These are phyloP conservation scores for Morus bassanus DNA, from an alignment of 2,797 vertebrate species.

Conservation along the genomic window DNA sequence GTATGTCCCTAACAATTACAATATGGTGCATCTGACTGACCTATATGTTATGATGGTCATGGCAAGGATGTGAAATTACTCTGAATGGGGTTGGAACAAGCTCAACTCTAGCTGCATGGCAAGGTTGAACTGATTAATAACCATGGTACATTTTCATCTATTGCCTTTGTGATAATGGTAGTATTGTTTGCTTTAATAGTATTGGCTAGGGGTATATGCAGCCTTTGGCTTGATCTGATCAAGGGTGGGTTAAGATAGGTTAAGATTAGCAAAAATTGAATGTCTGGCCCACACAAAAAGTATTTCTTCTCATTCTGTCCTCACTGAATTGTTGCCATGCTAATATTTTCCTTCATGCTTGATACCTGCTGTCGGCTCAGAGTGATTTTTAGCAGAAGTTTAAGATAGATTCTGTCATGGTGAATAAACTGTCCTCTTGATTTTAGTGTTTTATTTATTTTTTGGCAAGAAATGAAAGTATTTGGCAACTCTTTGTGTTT, in stretches of 20 bases:
- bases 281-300: neutral
- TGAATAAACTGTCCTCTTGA: neutral
- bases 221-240: neutral
- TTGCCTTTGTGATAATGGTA: neutral
- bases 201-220: neutral
- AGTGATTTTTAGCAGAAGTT: neutral
- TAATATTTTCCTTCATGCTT: neutral
- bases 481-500: neutral
- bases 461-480: neutral
- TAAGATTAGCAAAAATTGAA: neutral
- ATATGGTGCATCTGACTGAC: neutral
- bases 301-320: neutral
- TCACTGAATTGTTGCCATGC: neutral
- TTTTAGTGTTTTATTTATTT: neutral
- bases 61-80: neutral
- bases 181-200: neutral
- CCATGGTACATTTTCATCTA: neutral
- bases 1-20: neutral
- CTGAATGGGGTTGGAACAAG: neutral
- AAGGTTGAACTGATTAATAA: neutral
- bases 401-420: neutral
- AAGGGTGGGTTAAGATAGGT: neutral
- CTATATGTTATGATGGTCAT: rapidly evolving
- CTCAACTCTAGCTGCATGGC: neutral
- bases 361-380: neutral